Percentiles rank a stretch among this genome's conserved stretches.
These are phyloP conservation scores for Philopedon plagiatum DNA, from an alignment of 2,888 invertebrate species.

Conservation along the genomic window DNA sequence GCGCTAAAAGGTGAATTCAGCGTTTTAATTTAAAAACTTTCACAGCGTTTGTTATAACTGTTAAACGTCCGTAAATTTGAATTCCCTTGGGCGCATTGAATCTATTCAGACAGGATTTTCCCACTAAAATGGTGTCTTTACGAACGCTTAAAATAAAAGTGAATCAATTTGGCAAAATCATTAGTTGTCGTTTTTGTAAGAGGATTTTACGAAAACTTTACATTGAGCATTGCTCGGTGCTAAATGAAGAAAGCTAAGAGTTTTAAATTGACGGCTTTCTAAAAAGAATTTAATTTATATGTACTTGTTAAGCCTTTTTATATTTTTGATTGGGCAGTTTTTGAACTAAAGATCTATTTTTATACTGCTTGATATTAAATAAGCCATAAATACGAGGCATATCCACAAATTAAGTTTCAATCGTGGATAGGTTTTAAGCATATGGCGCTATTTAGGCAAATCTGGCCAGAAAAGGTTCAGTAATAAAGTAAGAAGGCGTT, in stretches of 20 bases:
- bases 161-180: slow-evolving; percentile 20
- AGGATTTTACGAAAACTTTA: background rate
- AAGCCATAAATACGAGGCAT: no score
- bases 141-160: slow-evolving; percentile 9
- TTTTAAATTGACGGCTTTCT: slow-evolving; percentile 4
- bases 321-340: no score
- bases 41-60: slow-evolving; percentile 25
- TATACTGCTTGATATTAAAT: no score
- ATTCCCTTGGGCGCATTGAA: slow-evolving; percentile 13
- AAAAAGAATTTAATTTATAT: background rate
- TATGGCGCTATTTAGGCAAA: no score
- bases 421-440: no score
- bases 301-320: no score
- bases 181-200: slow-evolving; percentile 3
- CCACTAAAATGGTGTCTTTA: slow-evolving; percentile 20
- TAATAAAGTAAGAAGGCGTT: no score
- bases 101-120: slow-evolving; percentile 16
- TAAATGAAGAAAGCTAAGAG: background rate
- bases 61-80: slow-evolving; percentile 31
- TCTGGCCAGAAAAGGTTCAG: no score
- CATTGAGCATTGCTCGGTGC: background rate
- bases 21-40: slow-evolving; percentile 35
- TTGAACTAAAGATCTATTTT: no score
- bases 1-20: slow-evolving; percentile 19
- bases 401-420: no score